A percentile compares a stretch with the other conserved stretches of the same genome.
Evolutionary conservation across 2,113 vertebrate genomes (phyloP).

Genomic region (Leptobrachium leishanense): DNA sequence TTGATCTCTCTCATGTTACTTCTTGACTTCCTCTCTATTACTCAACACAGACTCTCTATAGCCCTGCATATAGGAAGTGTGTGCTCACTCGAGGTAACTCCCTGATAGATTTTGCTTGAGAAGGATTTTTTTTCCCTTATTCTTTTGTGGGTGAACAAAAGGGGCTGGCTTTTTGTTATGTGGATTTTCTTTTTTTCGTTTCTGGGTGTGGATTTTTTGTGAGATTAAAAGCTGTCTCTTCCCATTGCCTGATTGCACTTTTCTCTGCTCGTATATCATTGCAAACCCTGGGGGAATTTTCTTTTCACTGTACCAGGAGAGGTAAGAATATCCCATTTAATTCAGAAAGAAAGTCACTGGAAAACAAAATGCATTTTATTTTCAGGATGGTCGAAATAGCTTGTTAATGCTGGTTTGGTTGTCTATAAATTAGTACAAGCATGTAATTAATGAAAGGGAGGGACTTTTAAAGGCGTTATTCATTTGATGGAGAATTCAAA

Average conservation of each 20-base stretch:
- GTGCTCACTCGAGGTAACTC: constrained; percentile 21
- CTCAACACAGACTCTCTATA: no score
- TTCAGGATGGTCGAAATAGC: no score
- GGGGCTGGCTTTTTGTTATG: constrained; percentile 12
- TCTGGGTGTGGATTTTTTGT: constrained; percentile 28
- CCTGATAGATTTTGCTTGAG: constrained; percentile 36
- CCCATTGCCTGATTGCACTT: constrained; percentile 30
- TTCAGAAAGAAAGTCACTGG: neutral
- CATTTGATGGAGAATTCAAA: no score
- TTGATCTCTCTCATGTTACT: no score
- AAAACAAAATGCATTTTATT: no score
- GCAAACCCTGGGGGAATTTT: constrained; percentile 18
- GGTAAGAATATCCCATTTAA: constrained; percentile 11
- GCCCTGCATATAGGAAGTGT: constrained; percentile 7
- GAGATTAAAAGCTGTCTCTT: constrained; percentile 17
- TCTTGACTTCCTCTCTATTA: no score
- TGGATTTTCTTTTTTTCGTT: constrained; percentile 4
- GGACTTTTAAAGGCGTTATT: no score
- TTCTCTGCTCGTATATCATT: constrained; percentile 11
- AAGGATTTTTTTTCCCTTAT: constrained; percentile 26
- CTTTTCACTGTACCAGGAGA: neutral
- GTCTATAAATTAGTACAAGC: no score
- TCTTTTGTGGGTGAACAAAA: constrained; percentile 27
- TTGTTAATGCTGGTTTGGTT: no score
- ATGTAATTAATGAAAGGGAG: no score